Percentiles rank a stretch among this genome's conserved stretches.
These are phyloP conservation scores for Euglossa dilemma DNA, from an alignment of 1,140 invertebrate genomes.

Conservation along the genomic window DNA sequence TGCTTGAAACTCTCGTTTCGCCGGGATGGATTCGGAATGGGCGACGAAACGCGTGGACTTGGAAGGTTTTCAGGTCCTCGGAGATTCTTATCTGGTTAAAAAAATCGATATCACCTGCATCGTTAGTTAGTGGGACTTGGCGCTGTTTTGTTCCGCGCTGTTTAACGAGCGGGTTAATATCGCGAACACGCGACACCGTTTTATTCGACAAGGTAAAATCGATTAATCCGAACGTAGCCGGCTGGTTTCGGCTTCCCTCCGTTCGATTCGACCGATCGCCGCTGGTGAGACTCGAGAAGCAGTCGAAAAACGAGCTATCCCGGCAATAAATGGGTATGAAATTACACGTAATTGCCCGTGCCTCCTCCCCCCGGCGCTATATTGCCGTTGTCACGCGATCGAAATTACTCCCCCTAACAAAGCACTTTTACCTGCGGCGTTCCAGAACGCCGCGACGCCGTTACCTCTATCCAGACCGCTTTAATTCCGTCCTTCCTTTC, in stretches of 20 bases:
- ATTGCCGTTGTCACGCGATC: slow-evolving; percentile 77
- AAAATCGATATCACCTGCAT: neutral
- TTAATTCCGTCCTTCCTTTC: slow-evolving; percentile 41
- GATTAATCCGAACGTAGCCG: slow-evolving; percentile 22
- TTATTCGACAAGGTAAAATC: neutral
- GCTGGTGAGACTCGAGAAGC: slow-evolving; percentile 62
- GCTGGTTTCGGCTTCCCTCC: slow-evolving; percentile 19
- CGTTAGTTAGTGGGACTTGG: neutral
- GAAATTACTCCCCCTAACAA: slow-evolving; percentile 75
- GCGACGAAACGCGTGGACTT: neutral
- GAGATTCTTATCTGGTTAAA: neutral
- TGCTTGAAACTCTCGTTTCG: neutral
- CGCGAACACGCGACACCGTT: neutral
- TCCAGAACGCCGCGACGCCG: slow-evolving; percentile 50
- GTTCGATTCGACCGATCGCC: slow-evolving; percentile 24
- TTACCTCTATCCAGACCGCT: slow-evolving; percentile 37
- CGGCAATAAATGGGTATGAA: slow-evolving; percentile 76
- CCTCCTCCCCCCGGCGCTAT: slow-evolving; percentile 37
- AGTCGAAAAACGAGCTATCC: slow-evolving; percentile 69
- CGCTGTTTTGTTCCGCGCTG: neutral
- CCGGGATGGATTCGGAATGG: too few relatives aligned
- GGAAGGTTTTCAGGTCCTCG: neutral
- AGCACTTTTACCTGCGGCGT: slow-evolving; percentile 74
- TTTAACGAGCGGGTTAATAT: slow-evolving; percentile 7
- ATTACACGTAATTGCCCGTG: slow-evolving; percentile 76